These are phyloP conservation scores for Loripinus fragilis DNA, from an alignment of 2,888 invertebrate genomes.

Conservation along the genomic window DNA sequence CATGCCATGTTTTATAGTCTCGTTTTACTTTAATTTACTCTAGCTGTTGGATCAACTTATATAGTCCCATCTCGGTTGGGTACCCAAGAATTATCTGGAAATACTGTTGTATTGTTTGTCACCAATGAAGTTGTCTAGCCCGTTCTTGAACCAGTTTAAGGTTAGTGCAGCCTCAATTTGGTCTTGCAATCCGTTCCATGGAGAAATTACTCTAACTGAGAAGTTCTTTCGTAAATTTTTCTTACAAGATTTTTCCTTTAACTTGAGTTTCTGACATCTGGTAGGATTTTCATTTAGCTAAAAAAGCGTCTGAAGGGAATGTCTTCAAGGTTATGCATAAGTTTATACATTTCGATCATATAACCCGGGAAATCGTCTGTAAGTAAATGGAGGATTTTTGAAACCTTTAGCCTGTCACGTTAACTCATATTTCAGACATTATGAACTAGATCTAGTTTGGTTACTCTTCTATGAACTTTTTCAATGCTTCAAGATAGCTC, in stretches of 20 bases:
- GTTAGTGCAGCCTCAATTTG: background rate
- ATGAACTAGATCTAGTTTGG: no score
- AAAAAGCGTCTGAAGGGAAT: background rate
- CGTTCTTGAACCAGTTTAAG: background rate
- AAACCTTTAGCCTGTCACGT: background rate
- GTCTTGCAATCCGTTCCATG: background rate
- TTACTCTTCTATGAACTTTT: background rate
- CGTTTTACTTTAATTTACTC: background rate
- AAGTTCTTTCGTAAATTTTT: conserved; percentile 1
- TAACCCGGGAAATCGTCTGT: background rate
- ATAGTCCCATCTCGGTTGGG: background rate
- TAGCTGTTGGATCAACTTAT: conserved; percentile 9
- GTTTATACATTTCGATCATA: background rate
- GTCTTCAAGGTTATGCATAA: background rate
- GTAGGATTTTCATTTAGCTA: conserved; percentile 3
- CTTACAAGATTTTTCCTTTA: conserved; percentile 1
- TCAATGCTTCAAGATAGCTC: no score
- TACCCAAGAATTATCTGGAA: conserved; percentile 8
- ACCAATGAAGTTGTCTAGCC: conserved; percentile 7
- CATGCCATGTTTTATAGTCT: background rate
- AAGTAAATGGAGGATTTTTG: background rate
- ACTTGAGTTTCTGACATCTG: background rate
- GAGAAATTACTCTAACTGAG: conserved; percentile 11
- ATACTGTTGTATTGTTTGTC: conserved; percentile 3
- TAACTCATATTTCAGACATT: no score